phyloP scores from a whole-genome alignment of 2,797 vertebrate genomes.

The Onychomys arenicola region DNA sequence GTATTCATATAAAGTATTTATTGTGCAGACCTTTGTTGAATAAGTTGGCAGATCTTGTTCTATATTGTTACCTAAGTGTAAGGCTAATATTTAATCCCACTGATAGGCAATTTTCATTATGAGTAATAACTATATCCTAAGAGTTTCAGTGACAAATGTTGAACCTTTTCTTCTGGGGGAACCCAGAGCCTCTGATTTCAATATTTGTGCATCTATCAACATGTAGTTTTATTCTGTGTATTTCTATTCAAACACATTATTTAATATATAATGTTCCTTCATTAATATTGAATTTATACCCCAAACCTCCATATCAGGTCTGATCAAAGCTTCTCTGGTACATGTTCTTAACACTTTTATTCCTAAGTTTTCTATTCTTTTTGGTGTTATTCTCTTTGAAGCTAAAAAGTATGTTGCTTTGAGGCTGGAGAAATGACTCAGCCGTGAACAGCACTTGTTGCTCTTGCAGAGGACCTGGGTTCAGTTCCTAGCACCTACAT shows the following conservation, averaged over 20 bases:
- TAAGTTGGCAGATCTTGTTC: background rate
- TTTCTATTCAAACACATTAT: background rate
- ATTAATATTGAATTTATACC: background rate
- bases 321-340: background rate
- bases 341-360: background rate
- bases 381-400: background rate
- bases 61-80: too few species aligned
- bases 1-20: background rate
- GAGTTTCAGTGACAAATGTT: background rate
- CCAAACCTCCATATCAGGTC: background rate
- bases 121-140: background rate
- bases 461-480: background rate
- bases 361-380: background rate
- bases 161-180: background rate
- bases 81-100: background rate
- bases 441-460: background rate
- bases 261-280: background rate
- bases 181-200: background rate
- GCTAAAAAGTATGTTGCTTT: background rate
- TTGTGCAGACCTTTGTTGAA: background rate
- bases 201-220: background rate
- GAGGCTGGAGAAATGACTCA: background rate
- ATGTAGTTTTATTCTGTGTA: background rate
- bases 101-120: background rate
- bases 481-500: background rate